phyloP scores from a whole-genome alignment of 2,888 invertebrate genomes.

The Ariolimax columbianus region DNA sequence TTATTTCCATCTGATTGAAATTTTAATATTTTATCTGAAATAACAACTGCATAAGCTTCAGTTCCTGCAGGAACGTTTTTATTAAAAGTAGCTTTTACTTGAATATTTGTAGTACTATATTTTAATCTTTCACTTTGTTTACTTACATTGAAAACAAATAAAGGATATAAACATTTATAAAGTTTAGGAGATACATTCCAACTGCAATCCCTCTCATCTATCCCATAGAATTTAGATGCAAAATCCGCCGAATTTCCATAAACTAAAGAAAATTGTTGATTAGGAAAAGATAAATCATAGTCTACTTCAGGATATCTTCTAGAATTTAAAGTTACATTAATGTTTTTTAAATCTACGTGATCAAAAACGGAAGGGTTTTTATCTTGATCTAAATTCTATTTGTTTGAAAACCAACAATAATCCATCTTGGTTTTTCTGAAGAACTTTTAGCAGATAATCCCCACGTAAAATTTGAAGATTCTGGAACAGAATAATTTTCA shows the following conservation, averaged over 20 bases:
- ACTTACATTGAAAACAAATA: conserved; percentile 24
- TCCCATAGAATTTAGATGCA: conserved; percentile 11
- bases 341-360: conserved; percentile 13
- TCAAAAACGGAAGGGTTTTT: conserved; percentile 23
- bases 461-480: conserved; percentile 2
- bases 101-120: conserved; percentile 12
- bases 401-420: conserved; percentile 33
- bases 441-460: conserved; percentile 5
- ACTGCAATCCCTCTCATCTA: background rate
- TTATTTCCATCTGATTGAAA: conserved; percentile 35
- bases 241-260: background rate
- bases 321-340: conserved; percentile 15
- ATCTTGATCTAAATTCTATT: conserved; percentile 10
- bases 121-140: conserved; percentile 23
- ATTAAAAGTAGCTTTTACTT: conserved; percentile 26
- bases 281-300: background rate
- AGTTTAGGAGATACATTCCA: background rate
- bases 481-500: background rate
- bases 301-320: conserved; percentile 13
- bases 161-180: background rate
- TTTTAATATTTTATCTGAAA: conserved; percentile 15
- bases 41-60: conserved; percentile 27
- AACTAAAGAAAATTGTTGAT: background rate
- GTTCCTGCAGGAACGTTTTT: conserved; percentile 11
- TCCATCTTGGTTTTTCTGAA: conserved; percentile 28